Base-by-base conservation (phyloP, 2,113 vertebrate genomes). In the Macroglossus sobrinus region DNA sequence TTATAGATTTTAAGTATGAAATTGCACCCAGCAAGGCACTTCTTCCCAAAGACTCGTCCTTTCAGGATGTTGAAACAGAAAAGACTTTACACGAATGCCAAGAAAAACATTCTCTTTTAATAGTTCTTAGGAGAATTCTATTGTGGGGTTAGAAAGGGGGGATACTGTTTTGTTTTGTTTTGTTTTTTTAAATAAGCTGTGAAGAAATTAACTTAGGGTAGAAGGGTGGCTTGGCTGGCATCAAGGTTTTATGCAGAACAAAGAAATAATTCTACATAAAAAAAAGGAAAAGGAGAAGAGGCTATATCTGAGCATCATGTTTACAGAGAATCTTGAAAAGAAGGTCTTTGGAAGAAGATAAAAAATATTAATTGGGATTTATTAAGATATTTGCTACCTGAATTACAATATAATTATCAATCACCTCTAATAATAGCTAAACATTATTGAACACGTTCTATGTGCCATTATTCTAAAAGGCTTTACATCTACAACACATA, bases 371-470 rank as follows among this genome's bases (percentile, higher is more conserved):
- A 78, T 81, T 81, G 2, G 9, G 33, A 38, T 64, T 85, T 61
- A 24, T 68, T 71, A 94, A 59, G 11, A 43, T 88, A 66, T 91
- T 81, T 90, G 2, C 30, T 94, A 38, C 76, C 8, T 84, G 55
- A 26, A 84, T 92, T 93, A 82, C n/a, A 87, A 57, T 53, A 19
- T 72, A 55, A 91, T 90, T 93, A 93, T 64, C 45, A 64, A 68
- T 59, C 75, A 74, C 14, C 7, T 82, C 11, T 93, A 82, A 91
- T 61, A 93, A 45, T 9, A 93, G 24, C 15, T 96, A 80, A 81
- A 33, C 19, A 11, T 81, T 68, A 76, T 5, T 40, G 7, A 72
- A 28, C 2, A 55, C 43, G 75, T 91, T 7, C 47, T 68, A 5
- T 14, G 2, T 61, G 26, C 22, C 3, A 57, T 43, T 66, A 19